These are phyloP conservation scores for Pseudorhiza aurosa DNA, from an alignment of 30 jellyfish, hydroid and myxozoan genomes.

Conservation along the genomic window DNA sequence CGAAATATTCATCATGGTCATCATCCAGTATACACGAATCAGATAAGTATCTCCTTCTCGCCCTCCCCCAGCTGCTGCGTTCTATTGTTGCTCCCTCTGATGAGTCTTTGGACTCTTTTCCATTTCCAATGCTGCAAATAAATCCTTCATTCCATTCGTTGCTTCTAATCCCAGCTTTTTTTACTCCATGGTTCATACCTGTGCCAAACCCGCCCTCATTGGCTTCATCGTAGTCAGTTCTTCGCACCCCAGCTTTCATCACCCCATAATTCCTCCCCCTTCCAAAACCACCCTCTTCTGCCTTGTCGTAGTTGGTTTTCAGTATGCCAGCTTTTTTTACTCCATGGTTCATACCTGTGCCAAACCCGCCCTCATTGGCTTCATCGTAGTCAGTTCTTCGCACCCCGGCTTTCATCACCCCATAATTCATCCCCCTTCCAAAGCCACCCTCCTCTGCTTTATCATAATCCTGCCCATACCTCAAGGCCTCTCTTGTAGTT, in stretches of 20 bases:
- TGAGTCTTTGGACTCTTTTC: background rate
- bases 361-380: conserved; percentile 32
- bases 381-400: conserved; percentile 4
- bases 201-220: conserved; percentile 30
- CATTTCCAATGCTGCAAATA: conserved; percentile 43
- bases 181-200: conserved; percentile 8
- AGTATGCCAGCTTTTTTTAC: conserved; percentile 13
- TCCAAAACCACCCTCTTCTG: conserved; percentile 18
- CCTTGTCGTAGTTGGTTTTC: background rate
- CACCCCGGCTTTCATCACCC: conserved; percentile 37
- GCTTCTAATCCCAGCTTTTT: conserved; percentile 14
- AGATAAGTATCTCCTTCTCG: conserved; percentile 36
- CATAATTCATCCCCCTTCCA: conserved; percentile 48
- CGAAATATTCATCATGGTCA: conserved; percentile 28
- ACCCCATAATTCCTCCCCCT: conserved; percentile 1
- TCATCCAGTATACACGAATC: conserved; percentile 61
- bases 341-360: background rate
- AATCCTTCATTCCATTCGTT: conserved; percentile 39
- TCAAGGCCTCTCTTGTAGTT: background rate
- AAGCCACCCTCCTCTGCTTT: conserved; percentile 57
- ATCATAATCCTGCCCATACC: conserved; percentile 19
- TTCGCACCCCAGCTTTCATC: conserved; percentile 11
- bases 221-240: conserved; percentile 3
- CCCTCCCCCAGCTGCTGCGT: conserved; percentile 46
- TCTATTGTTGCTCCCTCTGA: conserved; percentile 16